Conservation (phyloP, 2,888 invertebrate species). For the Sarcophaga subvicina region DNA sequence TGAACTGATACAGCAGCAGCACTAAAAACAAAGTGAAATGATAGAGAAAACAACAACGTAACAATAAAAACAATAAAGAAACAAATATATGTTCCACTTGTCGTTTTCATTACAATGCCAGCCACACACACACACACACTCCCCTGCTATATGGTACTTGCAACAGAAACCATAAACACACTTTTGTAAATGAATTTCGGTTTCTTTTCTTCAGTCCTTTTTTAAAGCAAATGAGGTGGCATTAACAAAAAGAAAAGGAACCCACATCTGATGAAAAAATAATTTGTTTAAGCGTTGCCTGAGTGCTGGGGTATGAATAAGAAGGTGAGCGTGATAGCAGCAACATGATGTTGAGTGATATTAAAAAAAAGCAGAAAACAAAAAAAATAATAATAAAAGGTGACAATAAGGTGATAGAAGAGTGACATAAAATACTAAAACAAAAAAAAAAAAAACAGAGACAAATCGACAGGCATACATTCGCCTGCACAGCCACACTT, state of each 20-base stretch:
- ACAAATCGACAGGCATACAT: background rate
- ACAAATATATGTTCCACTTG: slow-evolving; percentile 44
- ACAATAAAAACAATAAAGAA: slow-evolving; percentile 8
- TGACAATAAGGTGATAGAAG: slow-evolving; percentile 64
- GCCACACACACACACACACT: background rate
- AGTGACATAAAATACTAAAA: slow-evolving; percentile 21
- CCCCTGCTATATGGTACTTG: slow-evolving; percentile 16
- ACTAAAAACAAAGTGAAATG: background rate
- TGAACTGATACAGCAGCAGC: background rate
- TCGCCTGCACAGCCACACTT: background rate
- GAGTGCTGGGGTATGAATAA: background rate
- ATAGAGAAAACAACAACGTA: background rate
- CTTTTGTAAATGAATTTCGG: slow-evolving; percentile 27
- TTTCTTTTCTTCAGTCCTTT: slow-evolving; percentile 22
- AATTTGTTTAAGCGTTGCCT: slow-evolving; percentile 53
- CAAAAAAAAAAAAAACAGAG: background rate
- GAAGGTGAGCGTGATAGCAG: slow-evolving; percentile 22
- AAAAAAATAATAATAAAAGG: slow-evolving; percentile 43
- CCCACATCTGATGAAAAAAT: slow-evolving; percentile 36
- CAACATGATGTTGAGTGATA: background rate
- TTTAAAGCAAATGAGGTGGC: slow-evolving; percentile 51
- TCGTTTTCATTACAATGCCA: slow-evolving; percentile 10
- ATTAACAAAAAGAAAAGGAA: slow-evolving; percentile 28
- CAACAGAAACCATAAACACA: slow-evolving; percentile 20
- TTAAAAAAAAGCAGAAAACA: background rate